Evolutionary conservation across 2,797 vertebrate species (phyloP), one percentile per base, ranked within the genome.

Genomic region (Oreortyx pictus): DNA sequence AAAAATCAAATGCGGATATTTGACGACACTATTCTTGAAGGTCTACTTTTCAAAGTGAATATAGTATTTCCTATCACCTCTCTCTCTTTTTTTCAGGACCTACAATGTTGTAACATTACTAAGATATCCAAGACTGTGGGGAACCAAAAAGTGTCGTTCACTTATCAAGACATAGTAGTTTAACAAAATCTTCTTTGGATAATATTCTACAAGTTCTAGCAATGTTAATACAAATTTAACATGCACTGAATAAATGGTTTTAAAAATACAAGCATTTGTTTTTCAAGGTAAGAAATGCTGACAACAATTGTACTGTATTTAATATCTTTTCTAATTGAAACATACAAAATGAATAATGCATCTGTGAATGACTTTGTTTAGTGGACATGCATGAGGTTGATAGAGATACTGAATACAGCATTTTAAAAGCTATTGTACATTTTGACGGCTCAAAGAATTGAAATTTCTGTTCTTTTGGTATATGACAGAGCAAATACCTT

Each of bases 371-470:
- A 89, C 83, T 92, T 78, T 57, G 29, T 89, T 94, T 94, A 80
- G 87, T 82, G 83, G 52, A 84, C 91, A 93, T 93, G 93, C 72
- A 72, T 92, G 80, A 86, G 11, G 65, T n/a, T 85, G 62, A 95
- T 1, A 64, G 23, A 86, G 50, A 76, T 92, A 91, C 18, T 49
- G 23, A 90, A 79, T 37, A 77, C 37, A 71, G 41, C 57, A 82
- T 60, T 72, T 91, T 65, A 87, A 67, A 91, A 12, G 74, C 41
- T 95, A 93, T 81, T 35, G 72, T 79, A 86, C 80, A 94, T 96
- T 97, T 96, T 92, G 90, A 92, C 49, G 89, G 68, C 76, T 94
- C 64, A 54, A 59, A 59, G 19, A 39, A 66, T 50, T 15, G 62
- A 84, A 39, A 5, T 88, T 80, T 84, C 70, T 57, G 14, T 37